Base-by-base conservation (phyloP, 2,113 vertebrate species). In the Dascyllus trimaculatus region DNA sequence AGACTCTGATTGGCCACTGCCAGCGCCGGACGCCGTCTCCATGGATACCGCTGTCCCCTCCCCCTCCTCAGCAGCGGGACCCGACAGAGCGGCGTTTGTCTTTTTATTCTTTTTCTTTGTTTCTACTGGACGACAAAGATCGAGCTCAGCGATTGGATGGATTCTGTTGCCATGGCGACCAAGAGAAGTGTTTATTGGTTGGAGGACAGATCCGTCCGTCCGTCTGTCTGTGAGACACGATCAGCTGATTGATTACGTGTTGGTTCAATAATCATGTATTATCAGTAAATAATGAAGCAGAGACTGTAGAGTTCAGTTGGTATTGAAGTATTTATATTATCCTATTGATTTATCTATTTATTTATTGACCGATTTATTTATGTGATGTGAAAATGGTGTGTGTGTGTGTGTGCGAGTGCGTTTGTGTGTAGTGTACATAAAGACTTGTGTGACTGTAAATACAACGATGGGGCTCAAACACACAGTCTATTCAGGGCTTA, bases 1-100 rank as follows among this genome's bases (percentile, higher is more conserved):
- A 95, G 95, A 88, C 96, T 97, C 92, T 97, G 95, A 94, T 92
- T 68, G 79, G 66, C 25, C 51, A 4, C 56, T 52, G 53, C 26
- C 19, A 14, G 48, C 19, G 15, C 5, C 2, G 1, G 45, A 10
- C 11, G 1, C 21, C 0, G 5, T 69, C 68, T 66, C 64, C 78
- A 48, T n/a, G 22, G 51, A 60, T 64, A 76, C 72, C 25, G 0
- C 18, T 4, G 1, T 19, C 10, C 8, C 21, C 17, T 38, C 19
- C 43, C 6, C 51, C 60, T 14, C 53, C 43, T 29, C 40, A 8
- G 64, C 2, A 21, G 60, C 11, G 32, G 19, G 15, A 57, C 48
- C 58, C n/a, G 25, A 64, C 0, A 18, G 56, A 46, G 54, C 48
- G 49, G 35, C 24, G 32, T 45, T 54, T 25, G 35, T 68, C 40